A percentile compares a stretch with the other conserved stretches of the same genome.
phyloP scores from a whole-genome alignment of 2,797 vertebrate genomes.

The Hapalemur alaotrensis region DNA sequence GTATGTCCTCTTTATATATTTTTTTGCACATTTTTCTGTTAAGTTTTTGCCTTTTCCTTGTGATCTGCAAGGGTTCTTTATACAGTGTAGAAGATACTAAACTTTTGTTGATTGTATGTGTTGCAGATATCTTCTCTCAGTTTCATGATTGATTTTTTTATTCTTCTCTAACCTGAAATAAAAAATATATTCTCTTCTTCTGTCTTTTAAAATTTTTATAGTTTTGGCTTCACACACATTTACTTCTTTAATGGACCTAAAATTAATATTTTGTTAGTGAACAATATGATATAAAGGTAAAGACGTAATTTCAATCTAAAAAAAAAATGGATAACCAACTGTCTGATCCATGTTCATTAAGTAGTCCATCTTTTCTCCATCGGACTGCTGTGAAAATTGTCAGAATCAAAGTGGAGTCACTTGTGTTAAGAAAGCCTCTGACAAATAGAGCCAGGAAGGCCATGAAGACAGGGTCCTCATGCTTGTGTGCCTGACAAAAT shows the following conservation, averaged over 20 bases:
- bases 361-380: background rate
- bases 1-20: background rate
- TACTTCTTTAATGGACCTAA: background rate
- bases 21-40: background rate
- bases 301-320: background rate
- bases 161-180: background rate
- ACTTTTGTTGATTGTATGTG: background rate
- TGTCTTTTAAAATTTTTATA: background rate
- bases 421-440: no score
- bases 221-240: background rate
- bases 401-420: no score
- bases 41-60: background rate
- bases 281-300: background rate
- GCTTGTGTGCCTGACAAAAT: background rate
- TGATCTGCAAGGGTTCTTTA: background rate
- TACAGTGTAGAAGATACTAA: background rate
- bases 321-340: background rate
- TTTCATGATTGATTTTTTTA: background rate
- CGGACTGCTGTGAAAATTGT: background rate
- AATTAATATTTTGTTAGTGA: background rate
- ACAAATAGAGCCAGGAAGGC: no score
- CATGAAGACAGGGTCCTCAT: no score
- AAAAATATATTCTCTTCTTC: background rate
- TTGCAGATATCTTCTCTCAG: background rate
- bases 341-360: background rate